Conservation (phyloP, 2,888 invertebrate genomes). For the Dicyrtoma fusca region DNA sequence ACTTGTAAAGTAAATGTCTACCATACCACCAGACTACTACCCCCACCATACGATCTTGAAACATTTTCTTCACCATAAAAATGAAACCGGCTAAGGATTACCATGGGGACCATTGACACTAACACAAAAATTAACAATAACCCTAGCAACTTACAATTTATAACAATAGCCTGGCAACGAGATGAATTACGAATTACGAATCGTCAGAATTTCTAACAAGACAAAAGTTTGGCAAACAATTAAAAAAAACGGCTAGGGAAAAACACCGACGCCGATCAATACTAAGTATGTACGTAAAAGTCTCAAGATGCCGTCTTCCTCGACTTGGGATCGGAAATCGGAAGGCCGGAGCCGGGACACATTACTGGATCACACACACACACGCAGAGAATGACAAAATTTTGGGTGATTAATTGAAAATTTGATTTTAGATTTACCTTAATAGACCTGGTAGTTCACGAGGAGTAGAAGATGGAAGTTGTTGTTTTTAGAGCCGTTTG, state of each 20-base stretch:
- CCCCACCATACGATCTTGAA: no score
- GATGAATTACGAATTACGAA: background rate
- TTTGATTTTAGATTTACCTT: conserved; percentile 17
- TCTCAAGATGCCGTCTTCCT: background rate
- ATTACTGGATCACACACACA: no score
- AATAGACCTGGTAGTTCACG: conserved; percentile 31
- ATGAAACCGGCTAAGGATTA: background rate
- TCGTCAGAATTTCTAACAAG: background rate
- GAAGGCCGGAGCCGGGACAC: no score
- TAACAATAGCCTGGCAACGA: no score
- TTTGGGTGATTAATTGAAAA: background rate
- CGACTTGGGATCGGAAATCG: no score
- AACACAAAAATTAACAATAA: background rate
- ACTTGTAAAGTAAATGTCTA: no score
- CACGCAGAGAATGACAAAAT: background rate
- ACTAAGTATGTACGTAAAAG: conserved; percentile 9
- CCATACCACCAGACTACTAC: no score
- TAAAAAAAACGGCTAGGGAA: background rate
- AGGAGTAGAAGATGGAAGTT: conserved; percentile 24
- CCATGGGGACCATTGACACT: background rate
- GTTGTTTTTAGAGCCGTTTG: conserved; percentile 15
- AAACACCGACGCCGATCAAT: conserved; percentile 33
- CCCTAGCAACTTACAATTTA: no score
- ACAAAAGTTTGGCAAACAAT: no score
- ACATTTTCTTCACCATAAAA: background rate